A percentile compares a stretch with the other conserved stretches of the same genome.
These are phyloP conservation scores for Tetrax tetrax DNA, from an alignment of 2,113 vertebrate species.

Conservation along the genomic window DNA sequence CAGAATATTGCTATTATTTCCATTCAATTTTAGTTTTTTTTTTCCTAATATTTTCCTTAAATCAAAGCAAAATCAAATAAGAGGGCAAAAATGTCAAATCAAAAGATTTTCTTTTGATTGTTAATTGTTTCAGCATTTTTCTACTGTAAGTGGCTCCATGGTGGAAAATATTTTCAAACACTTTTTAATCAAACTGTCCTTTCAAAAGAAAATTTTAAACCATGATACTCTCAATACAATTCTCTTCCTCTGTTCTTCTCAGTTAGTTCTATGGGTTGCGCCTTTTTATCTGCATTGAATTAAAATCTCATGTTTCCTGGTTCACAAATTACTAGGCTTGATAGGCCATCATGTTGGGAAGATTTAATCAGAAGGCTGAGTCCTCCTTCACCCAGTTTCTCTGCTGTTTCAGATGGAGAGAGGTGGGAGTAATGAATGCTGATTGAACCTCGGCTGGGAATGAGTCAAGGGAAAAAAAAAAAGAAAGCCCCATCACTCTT, in stretches of 20 bases:
- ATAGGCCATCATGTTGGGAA: conserved; percentile 58
- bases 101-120: conserved; percentile 48
- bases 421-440: conserved; percentile 69
- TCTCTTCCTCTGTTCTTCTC: neutral
- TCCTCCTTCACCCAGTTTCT: conserved; percentile 36
- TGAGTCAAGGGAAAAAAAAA: conserved; percentile 22
- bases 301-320: conserved; percentile 44
- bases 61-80: conserved; percentile 11
- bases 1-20: conserved; percentile 23
- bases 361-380: conserved; percentile 65
- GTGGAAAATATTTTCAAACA: conserved; percentile 29
- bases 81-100: conserved; percentile 32
- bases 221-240: neutral
- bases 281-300: neutral
- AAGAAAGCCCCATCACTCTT: conserved; percentile 27
- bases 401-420: conserved; percentile 31
- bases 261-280: neutral
- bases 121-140: conserved; percentile 33
- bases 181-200: conserved; percentile 8
- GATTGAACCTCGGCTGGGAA: conserved; percentile 66
- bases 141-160: neutral
- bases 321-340: conserved; percentile 35
- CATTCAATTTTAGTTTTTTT: neutral
- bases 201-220: neutral
- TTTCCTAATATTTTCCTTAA: conserved; percentile 22